Evolutionary conservation across 2,888 invertebrate genomes (phyloP).

Genomic region (Meghimatium bilineatum): DNA sequence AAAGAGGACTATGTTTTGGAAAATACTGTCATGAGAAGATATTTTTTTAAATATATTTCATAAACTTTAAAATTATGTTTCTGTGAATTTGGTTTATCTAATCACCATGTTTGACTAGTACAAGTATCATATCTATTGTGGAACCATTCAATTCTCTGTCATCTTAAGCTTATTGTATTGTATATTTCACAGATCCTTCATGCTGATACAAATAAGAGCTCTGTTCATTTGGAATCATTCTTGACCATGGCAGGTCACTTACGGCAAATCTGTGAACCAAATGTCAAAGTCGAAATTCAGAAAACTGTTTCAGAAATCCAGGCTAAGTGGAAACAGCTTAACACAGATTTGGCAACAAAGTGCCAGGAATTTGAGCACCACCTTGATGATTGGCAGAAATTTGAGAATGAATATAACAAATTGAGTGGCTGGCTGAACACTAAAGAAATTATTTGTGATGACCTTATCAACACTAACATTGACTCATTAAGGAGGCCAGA

Average conservation of each 20-base stretch:
- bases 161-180: not conserved
- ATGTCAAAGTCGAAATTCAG: constrained; percentile 64
- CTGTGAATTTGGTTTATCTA: not conserved
- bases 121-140: not conserved
- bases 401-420: constrained; percentile 64
- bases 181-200: constrained; percentile 57
- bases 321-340: constrained; percentile 64
- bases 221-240: constrained; percentile 61
- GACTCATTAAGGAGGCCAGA: constrained; percentile 57
- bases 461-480: constrained; percentile 61
- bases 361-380: constrained; percentile 63
- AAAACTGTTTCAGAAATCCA: constrained; percentile 64
- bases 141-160: not conserved
- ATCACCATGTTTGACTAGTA: not conserved
- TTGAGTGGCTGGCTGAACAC: constrained; percentile 66
- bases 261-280: constrained; percentile 67
- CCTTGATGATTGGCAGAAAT: constrained; percentile 67
- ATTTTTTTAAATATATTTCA: too few relatives aligned
- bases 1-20: too few relatives aligned
- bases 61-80: too few relatives aligned
- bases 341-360: constrained; percentile 57
- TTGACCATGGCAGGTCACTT: constrained; percentile 61
- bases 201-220: constrained; percentile 60
- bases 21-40: too few relatives aligned
- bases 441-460: constrained; percentile 64